A percentile compares a stretch with the other conserved stretches of the same genome.
phyloP scores from a whole-genome alignment of 2,888 invertebrate species.

The Rotaria macrura region DNA sequence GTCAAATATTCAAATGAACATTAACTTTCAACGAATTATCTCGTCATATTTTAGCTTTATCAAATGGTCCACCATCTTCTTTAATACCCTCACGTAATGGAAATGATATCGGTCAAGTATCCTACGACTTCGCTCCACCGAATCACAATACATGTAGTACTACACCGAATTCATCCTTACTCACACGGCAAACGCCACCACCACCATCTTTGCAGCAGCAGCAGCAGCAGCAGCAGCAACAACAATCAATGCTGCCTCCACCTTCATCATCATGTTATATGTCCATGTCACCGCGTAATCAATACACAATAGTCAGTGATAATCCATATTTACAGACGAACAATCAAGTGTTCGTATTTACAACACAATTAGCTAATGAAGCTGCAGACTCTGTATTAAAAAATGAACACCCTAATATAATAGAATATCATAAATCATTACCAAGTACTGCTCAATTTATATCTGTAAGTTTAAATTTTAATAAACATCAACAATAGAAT shows the following conservation, averaged over 20 bases:
- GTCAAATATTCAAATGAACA: background rate
- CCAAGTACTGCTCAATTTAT: background rate
- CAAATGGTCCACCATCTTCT: background rate
- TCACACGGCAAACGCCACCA: background rate
- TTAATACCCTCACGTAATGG: background rate
- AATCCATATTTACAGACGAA: conserved; percentile 52
- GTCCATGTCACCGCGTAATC: conserved; percentile 14
- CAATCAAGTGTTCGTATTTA: conserved; percentile 93
- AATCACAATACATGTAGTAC: background rate
- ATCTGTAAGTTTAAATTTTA: background rate
- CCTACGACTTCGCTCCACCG: background rate
- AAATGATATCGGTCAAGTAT: background rate
- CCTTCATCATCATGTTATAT: background rate
- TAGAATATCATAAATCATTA: conserved; percentile 64
- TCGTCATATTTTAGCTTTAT: background rate
- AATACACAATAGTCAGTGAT: background rate
- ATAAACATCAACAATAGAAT: background rate
- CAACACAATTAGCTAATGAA: conserved; percentile 80
- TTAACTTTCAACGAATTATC: background rate
- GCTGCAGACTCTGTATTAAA: conserved; percentile 84
- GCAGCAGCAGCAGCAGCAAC: background rate
- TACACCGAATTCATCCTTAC: background rate
- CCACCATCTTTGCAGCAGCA: background rate
- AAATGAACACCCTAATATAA: conserved; percentile 78
- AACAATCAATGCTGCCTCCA: background rate